Evolutionary conservation across 2,888 invertebrate genomes (phyloP).

Genomic region (Andrena dorsata): DNA sequence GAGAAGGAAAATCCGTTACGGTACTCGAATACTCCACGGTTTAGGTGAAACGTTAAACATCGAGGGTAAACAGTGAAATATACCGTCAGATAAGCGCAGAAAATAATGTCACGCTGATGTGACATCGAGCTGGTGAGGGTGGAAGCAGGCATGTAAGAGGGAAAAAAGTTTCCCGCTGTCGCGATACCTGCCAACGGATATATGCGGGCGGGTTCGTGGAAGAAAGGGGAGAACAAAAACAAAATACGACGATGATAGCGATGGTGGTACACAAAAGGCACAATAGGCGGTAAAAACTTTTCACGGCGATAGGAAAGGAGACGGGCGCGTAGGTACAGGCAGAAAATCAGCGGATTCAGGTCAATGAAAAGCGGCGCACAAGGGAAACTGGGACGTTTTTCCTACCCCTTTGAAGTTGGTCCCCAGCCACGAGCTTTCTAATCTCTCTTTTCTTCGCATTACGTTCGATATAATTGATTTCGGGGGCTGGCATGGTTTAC

Average conservation of each 20-base stretch:
- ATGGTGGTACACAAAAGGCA: conserved; percentile 59
- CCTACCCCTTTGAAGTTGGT: conserved; percentile 52
- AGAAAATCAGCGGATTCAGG: conserved; percentile 63
- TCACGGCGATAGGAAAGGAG: conserved; percentile 44
- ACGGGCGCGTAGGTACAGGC: conserved; percentile 29
- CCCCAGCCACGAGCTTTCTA: conserved; percentile 25
- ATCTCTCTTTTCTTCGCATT: conserved; percentile 19
- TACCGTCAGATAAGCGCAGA: conserved; percentile 44
- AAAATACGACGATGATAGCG: conserved; percentile 53
- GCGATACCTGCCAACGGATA: conserved; percentile 7
- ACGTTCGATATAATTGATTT: conserved; percentile 22
- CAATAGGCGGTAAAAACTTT: conserved; percentile 70
- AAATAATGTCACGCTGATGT: conserved; percentile 55
- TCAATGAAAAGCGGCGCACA: conserved; percentile 61
- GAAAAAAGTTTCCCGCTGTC: conserved; percentile 22
- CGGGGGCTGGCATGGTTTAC: background rate
- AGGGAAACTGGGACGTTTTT: conserved; percentile 53
- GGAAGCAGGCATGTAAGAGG: conserved; percentile 27
- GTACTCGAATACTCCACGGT: conserved; percentile 42
- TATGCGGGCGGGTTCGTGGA: conserved; percentile 37
- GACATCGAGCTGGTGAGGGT: conserved; percentile 33
- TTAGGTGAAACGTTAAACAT: conserved; percentile 41
- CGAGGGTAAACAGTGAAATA: conserved; percentile 49
- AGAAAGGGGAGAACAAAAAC: conserved; percentile 16
- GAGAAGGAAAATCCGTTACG: conserved; percentile 10